phyloP scores from a whole-genome alignment of 2,797 vertebrate genomes.

The Epinephelus coioides region DNA sequence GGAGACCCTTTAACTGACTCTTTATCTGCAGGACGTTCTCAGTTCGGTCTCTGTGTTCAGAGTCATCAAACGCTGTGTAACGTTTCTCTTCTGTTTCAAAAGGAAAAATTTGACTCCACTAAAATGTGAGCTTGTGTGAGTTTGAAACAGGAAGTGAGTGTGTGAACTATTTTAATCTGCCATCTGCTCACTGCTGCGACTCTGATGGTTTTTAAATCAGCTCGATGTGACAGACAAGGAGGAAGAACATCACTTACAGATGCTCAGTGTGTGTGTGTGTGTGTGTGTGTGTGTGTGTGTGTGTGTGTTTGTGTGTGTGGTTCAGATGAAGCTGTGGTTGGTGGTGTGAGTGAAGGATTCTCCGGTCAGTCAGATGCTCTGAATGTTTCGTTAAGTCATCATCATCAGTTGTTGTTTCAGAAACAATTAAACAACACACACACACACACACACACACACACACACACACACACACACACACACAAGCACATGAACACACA shows the following conservation, averaged over 20 bases:
- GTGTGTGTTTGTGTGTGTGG: too few relatives aligned
- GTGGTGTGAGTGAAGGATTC: background rate
- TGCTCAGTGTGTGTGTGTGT: too few relatives aligned
- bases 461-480: constrained; percentile 3
- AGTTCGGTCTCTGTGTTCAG: too few relatives aligned
- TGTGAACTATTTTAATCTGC: constrained; percentile 35
- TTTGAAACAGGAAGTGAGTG: constrained; percentile 20
- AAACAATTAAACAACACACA: background rate
- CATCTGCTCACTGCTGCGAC: constrained; percentile 32
- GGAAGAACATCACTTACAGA: background rate
- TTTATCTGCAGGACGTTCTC: too few relatives aligned
- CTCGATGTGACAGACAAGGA: background rate
- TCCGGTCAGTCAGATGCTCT: background rate
- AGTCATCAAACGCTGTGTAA: too few relatives aligned
- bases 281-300: too few relatives aligned
- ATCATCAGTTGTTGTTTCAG: background rate
- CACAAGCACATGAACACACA: background rate
- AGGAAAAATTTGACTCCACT: too few relatives aligned
- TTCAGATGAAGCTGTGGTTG: background rate
- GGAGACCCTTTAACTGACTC: too few relatives aligned
- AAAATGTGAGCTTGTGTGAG: background rate
- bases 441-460: background rate
- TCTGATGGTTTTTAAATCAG: constrained; percentile 8
- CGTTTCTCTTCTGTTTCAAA: too few relatives aligned
- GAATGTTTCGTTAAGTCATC: constrained; percentile 14